These are phyloP conservation scores for Deladenus siricidicola DNA, from an alignment of 2,888 invertebrate genomes.

Conservation along the genomic window DNA sequence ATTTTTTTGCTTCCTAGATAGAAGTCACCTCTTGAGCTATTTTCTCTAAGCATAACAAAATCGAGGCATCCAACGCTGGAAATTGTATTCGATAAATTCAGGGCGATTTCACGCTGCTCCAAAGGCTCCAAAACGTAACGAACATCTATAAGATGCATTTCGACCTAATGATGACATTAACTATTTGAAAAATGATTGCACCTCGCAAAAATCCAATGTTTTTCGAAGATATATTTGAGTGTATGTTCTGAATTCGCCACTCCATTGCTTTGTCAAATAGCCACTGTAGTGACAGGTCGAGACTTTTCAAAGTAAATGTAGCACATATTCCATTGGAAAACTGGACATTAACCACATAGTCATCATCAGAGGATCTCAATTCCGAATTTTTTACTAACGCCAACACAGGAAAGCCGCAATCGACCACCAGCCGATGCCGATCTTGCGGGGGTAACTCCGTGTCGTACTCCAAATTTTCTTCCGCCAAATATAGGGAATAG, in stretches of 20 bases:
- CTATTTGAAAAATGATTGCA: not conserved
- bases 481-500: constrained; percentile 27
- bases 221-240: not conserved
- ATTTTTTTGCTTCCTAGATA: too few species aligned
- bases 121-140: constrained; percentile 20
- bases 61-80: constrained; percentile 18
- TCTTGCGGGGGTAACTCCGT: constrained; percentile 25
- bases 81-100: constrained; percentile 20
- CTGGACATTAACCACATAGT: not conserved
- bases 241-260: not conserved
- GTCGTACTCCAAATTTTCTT: constrained; percentile 22
- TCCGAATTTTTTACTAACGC: constrained; percentile 17
- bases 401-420: constrained; percentile 22
- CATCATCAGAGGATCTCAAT: not conserved
- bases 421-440: constrained; percentile 17
- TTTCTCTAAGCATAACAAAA: constrained; percentile 20
- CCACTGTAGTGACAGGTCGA: constrained; percentile 19
- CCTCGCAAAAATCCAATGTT: not conserved
- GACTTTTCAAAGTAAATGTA: constrained; percentile 12
- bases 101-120: constrained; percentile 6
- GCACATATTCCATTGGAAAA: constrained; percentile 14
- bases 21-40: constrained; percentile 18
- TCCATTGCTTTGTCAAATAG: constrained; percentile 17
- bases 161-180: not conserved
- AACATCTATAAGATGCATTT: not conserved